phyloP scores from a whole-genome alignment of 2,797 vertebrate species.

The Hoplostethus atlanticus region DNA sequence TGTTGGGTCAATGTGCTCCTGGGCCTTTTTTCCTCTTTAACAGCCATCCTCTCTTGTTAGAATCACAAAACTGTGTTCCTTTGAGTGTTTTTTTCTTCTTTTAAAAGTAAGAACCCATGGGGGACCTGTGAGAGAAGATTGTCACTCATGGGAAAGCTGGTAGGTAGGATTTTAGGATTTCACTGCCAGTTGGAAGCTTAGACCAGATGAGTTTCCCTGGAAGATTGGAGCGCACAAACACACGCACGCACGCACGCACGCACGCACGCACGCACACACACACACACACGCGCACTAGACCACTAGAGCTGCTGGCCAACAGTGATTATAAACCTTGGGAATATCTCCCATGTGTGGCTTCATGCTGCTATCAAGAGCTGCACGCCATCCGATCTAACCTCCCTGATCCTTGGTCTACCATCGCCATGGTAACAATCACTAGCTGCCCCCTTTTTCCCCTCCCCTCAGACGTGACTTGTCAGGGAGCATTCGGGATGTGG shows the following conservation, averaged over 20 bases:
- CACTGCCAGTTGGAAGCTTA: constrained; percentile 75
- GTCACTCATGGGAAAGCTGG: constrained; percentile 76
- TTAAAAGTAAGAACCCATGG: constrained; percentile 49
- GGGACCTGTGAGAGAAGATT: constrained; percentile 65
- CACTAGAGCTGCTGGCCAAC: constrained; percentile 67
- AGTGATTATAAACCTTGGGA: constrained; percentile 77
- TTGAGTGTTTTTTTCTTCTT: constrained; percentile 9
- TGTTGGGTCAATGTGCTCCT: constrained; percentile 34
- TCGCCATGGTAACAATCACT: constrained; percentile 78
- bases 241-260: constrained; percentile 27
- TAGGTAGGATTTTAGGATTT: constrained; percentile 78
- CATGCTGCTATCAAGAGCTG: constrained; percentile 69
- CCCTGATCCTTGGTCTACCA: constrained; percentile 64
- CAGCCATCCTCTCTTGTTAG: constrained; percentile 7
- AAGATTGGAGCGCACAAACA: constrained; percentile 55
- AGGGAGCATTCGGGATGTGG: constrained; percentile 64
- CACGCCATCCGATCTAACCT: constrained; percentile 65
- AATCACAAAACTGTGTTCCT: constrained; percentile 37
- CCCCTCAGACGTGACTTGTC: constrained; percentile 69
- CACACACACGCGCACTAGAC: constrained; percentile 29
- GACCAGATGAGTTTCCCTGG: constrained; percentile 76
- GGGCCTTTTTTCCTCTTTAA: no score
- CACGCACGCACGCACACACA: constrained; percentile 23
- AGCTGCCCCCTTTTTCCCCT: constrained; percentile 14
- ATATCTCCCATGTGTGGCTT: constrained; percentile 71